These are phyloP conservation scores for Paramormyrops kingsleyae DNA, from an alignment of 2,113 vertebrate genomes.

Conservation along the genomic window DNA sequence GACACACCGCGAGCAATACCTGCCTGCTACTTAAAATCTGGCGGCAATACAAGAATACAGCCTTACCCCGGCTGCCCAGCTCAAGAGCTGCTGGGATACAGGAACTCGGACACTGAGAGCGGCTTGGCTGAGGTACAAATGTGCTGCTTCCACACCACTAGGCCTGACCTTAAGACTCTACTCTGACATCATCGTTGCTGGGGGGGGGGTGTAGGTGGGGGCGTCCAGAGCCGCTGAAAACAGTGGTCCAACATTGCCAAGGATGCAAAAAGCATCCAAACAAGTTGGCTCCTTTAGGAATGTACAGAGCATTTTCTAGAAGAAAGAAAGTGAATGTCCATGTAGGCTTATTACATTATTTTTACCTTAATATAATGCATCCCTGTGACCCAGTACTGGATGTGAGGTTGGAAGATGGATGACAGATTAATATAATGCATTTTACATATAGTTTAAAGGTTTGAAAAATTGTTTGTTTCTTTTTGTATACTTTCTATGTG, in stretches of 20 bases:
- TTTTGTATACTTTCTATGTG: neutral
- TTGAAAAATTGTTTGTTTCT: neutral
- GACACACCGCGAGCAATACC: constrained; percentile 2
- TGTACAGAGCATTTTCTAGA: neutral
- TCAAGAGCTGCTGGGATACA: neutral
- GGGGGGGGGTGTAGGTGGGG: neutral
- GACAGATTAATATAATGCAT: neutral
- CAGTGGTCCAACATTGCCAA: neutral
- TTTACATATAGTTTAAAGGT: neutral
- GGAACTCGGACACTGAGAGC: neutral
- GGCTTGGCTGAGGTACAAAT: neutral
- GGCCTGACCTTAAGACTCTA: neutral
- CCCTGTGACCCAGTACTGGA: neutral
- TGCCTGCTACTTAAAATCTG: neutral
- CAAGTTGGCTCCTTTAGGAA: neutral
- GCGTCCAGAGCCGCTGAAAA: neutral
- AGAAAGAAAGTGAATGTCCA: neutral
- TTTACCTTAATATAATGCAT: neutral
- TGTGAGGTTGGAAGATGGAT: neutral
- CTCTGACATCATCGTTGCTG: neutral
- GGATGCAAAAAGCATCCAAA: neutral
- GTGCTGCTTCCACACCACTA: neutral
- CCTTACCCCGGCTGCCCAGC: neutral
- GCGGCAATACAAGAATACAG: neutral
- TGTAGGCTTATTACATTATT: neutral